Evolutionary conservation across 2,113 vertebrate species (phyloP).

Genomic region (Drymodes brunneopygia): DNA sequence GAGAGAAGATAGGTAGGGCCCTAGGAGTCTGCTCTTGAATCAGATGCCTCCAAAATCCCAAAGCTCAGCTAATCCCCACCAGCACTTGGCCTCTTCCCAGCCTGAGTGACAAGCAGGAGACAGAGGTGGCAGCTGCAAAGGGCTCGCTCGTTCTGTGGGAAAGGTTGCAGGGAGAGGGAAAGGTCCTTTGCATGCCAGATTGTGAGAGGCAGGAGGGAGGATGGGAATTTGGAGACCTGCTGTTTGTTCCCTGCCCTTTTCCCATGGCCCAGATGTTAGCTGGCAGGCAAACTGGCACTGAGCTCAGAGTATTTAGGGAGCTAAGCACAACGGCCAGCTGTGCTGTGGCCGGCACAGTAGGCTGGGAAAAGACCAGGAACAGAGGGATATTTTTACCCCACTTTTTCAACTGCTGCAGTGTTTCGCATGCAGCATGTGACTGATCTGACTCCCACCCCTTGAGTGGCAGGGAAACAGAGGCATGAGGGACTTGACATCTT

Average conservation of each 20-base stretch:
- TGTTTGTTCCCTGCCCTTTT: not conserved
- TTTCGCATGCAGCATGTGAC: not conserved
- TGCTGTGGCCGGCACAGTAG: not conserved
- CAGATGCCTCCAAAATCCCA: not conserved
- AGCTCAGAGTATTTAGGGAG: not conserved
- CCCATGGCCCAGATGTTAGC: slow-evolving; percentile 5
- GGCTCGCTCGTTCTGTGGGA: not conserved
- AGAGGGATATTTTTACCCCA: not conserved
- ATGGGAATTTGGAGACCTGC: not conserved
- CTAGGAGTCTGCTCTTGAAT: not conserved
- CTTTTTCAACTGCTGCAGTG: not conserved
- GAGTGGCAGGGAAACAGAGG: not conserved
- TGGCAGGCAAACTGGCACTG: not conserved
- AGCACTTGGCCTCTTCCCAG: not conserved
- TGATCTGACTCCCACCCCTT: not conserved
- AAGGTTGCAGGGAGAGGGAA: not conserved
- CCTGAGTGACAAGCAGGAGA: not conserved
- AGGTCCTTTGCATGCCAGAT: not conserved
- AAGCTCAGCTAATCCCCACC: not conserved
- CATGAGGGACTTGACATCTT: not conserved
- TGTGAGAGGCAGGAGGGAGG: not conserved
- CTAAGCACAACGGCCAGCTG: not conserved
- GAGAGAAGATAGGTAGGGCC: not conserved
- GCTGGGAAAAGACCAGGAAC: not conserved
- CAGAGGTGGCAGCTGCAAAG: not conserved